These are phyloP conservation scores for Ctenicera cuprea DNA, from an alignment of 2,888 invertebrate genomes.

Conservation along the genomic window DNA sequence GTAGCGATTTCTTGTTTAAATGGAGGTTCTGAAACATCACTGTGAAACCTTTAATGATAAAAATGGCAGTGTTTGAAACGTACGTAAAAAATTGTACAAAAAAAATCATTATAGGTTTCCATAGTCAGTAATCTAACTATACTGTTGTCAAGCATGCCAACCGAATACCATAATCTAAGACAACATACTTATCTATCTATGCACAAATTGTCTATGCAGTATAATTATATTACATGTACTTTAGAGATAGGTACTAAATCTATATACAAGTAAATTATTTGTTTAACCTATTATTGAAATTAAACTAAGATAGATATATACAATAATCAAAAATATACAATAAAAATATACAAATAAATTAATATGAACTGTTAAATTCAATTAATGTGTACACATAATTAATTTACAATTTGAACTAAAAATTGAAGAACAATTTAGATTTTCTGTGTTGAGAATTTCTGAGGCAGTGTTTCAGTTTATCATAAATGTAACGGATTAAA, in stretches of 20 bases:
- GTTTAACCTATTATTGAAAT: constrained; percentile 48
- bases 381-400: constrained; percentile 23
- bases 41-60: constrained; percentile 52
- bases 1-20: constrained; percentile 21
- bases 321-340: constrained; percentile 48
- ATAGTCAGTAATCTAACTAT: constrained; percentile 51
- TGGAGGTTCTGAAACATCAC: constrained; percentile 43
- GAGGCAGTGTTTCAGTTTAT: constrained; percentile 64
- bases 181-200: constrained; percentile 41
- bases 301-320: constrained; percentile 46
- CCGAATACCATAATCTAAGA: constrained; percentile 37
- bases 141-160: constrained; percentile 45
- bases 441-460: constrained; percentile 8
- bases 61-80: constrained; percentile 58
- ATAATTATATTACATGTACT: constrained; percentile 51
- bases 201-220: constrained; percentile 47
- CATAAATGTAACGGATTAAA: constrained; percentile 24
- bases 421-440: constrained; percentile 16
- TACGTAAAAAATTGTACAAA: constrained; percentile 50
- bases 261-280: constrained; percentile 64
- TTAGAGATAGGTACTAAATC: constrained; percentile 47
- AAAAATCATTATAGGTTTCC: constrained; percentile 55
- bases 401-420: constrained; percentile 36
- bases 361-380: constrained; percentile 41
- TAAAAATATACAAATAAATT: constrained; percentile 49